These are phyloP conservation scores for Amiota communis DNA, from an alignment of 2,888 invertebrate species.

Conservation along the genomic window DNA sequence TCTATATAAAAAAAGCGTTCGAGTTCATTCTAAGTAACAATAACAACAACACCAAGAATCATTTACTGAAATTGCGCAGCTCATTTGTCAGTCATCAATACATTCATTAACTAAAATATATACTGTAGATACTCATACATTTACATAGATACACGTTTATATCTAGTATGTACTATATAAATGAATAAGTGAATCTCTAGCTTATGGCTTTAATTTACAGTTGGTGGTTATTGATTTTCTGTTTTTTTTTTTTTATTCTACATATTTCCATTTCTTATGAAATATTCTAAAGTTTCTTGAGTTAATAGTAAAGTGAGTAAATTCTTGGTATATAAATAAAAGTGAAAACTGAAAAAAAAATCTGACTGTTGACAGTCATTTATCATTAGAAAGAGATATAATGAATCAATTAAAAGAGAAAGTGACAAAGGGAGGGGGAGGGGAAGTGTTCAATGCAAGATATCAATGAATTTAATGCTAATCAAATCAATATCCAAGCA, in stretches of 20 bases:
- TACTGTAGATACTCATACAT: background rate
- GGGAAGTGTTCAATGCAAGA: too few species aligned
- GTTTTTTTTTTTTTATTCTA: background rate
- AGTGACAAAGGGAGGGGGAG: background rate
- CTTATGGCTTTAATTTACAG: background rate
- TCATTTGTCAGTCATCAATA: conserved; percentile 9
- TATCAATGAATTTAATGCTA: background rate
- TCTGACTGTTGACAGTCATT: conserved; percentile 8
- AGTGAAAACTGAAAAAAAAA: background rate
- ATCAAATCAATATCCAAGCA: background rate
- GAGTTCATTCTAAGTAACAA: background rate
- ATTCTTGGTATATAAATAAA: background rate
- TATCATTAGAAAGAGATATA: background rate
- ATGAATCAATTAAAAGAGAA: background rate
- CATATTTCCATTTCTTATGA: background rate
- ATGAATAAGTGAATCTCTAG: background rate
- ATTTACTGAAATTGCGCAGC: conserved; percentile 5
- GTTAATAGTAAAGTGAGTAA: too few species aligned
- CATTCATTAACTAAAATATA: too few species aligned
- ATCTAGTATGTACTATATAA: background rate
- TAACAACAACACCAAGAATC: background rate
- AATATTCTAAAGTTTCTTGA: background rate
- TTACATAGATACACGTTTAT: background rate
- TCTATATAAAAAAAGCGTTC: too few species aligned
- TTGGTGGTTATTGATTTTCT: background rate